phyloP scores from a whole-genome alignment of 92 coral and sea anemone genomes.

The Galaxea fascicularis region DNA sequence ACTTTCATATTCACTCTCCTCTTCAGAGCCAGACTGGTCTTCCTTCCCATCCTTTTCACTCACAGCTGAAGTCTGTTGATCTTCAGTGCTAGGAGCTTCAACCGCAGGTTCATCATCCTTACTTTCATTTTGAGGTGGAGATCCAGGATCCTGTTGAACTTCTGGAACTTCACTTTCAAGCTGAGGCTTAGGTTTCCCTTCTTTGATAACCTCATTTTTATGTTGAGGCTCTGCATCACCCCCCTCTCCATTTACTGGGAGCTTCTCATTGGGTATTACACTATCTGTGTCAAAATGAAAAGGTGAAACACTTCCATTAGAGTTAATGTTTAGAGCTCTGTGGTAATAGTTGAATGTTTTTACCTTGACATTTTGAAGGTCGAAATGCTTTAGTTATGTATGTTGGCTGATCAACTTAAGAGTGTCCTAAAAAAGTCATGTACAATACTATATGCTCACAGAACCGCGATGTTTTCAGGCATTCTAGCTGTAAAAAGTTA shows the following conservation, averaged over 20 bases:
- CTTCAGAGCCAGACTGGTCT: conserved; percentile 29
- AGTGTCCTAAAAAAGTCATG: too few relatives aligned
- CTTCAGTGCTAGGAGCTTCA: not conserved
- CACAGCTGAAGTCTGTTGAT: conserved; percentile 3
- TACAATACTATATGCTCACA: too few relatives aligned
- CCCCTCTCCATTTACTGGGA: not conserved
- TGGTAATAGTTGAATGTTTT: too few relatives aligned
- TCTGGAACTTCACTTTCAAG: conserved; percentile 15
- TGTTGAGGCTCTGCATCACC: not conserved
- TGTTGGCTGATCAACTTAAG: too few relatives aligned
- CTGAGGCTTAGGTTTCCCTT: not conserved
- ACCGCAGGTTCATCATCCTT: conserved; percentile 23
- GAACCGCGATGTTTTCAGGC: too few relatives aligned
- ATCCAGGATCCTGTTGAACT: not conserved
- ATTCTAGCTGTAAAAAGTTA: too few relatives aligned
- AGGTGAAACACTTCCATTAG: not conserved
- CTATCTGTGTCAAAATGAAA: not conserved
- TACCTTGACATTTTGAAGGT: too few relatives aligned
- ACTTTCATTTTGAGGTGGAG: not conserved
- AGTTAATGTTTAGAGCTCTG: not conserved
- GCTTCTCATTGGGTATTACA: conserved; percentile 10
- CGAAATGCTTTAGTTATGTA: too few relatives aligned
- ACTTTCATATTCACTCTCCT: conserved; percentile 55
- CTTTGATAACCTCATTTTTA: not conserved
- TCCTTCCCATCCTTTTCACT: conserved; percentile 33